Base-by-base conservation (phyloP, 1,140 invertebrate genomes). In the Hycleus phaleratus region DNA sequence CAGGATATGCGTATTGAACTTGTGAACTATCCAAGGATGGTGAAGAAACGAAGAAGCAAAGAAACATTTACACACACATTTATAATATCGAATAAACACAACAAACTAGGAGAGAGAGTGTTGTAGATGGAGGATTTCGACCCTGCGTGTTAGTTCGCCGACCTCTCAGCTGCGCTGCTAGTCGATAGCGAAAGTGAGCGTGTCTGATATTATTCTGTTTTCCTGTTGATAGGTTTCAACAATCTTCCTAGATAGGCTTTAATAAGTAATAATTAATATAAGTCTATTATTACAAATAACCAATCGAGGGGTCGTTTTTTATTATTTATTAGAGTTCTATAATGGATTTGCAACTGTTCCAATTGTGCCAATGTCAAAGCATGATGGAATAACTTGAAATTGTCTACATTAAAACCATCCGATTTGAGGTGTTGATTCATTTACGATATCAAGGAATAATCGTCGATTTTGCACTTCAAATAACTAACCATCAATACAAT, bases 101-200 rank as follows among this genome's bases (percentile, higher is more conserved):
- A 32, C 32, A 32, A 32, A 32, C 32, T 32, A 32, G 26, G 48
- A 49, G 40, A 53, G 51, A 32, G 32, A 32, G 32, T 42, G 42
- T 32, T 32, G 42, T 38, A 45, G 51, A 53, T 46, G 51, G 51
- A 53, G 51, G 42, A 53, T 53, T 53, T 53, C 51, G 51, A 53
- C 51, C 51, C 51, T 53, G 51, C 51, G 51, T 53, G 51, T 32
- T 32, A 32, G 51, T 53, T 51, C 51, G 51, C 25, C 51, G 51
- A 53, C 51, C 51, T 53, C 51, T 53, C 48, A 26, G 32, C 51
- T 45, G 45, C 32, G 50, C 50, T 51, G 49, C 49, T 26, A 53
- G 51, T 53, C 51, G 51, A 53, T 53, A 53, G 51, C 51, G 51
- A 53, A 53, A 53, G 51, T 53, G 51, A 53, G 51, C 51, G 42